Evolutionary conservation across 2,797 vertebrate genomes (phyloP).

Genomic region (Rhodeus uyekii): DNA sequence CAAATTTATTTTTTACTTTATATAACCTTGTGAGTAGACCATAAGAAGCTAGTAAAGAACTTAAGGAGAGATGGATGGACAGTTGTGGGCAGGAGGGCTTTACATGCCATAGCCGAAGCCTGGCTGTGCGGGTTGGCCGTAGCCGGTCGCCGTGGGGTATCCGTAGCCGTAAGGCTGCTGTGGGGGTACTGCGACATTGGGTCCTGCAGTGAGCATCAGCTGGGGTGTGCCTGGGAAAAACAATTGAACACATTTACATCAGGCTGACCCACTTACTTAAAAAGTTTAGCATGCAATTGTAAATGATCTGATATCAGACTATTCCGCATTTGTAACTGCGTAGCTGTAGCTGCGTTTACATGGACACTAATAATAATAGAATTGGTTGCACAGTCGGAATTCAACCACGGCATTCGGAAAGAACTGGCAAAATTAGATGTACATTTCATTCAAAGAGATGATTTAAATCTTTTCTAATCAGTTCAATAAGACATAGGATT

Average conservation of each 20-base stretch:
- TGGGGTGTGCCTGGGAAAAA: constrained; percentile 88
- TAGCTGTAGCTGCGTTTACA: neutral
- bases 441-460: neutral
- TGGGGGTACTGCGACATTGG: constrained; percentile 93
- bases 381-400: neutral
- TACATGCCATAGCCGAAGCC: constrained; percentile 97
- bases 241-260: neutral
- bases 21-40: constrained; percentile 88
- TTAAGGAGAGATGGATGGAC: constrained; percentile 80
- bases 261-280: neutral
- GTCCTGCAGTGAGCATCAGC: constrained; percentile 97
- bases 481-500: neutral
- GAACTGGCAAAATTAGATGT: neutral
- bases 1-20: constrained; percentile 71
- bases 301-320: neutral
- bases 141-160: constrained; percentile 81
- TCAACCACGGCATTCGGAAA: neutral
- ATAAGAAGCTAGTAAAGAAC: constrained; percentile 87
- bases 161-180: constrained; percentile 94
- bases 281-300: neutral
- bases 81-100: constrained; percentile 68
- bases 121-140: constrained; percentile 85
- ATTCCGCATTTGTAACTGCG: neutral
- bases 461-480: neutral
- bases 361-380: neutral